Evolutionary conservation across 1,140 invertebrate species (phyloP).

Genomic region (Sinonovacula constricta): DNA sequence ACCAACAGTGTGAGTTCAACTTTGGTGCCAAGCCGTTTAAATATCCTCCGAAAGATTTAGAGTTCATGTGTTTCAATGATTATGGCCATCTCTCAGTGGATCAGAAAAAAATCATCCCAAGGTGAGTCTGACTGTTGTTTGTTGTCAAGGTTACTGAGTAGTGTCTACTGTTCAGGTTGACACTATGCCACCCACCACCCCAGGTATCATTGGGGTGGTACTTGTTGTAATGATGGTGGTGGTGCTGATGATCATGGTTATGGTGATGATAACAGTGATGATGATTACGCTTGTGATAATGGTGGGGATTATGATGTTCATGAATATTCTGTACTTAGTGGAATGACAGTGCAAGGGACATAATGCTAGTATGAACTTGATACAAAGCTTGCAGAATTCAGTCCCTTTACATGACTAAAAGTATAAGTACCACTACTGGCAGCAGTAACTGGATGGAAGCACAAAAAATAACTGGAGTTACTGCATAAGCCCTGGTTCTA

Average conservation of each 20-base stretch:
- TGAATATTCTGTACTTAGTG: no score
- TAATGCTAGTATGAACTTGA: no score
- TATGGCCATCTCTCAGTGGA: conserved; percentile 83
- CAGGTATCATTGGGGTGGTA: not conserved
- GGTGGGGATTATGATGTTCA: no score
- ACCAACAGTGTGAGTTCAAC: conserved; percentile 96
- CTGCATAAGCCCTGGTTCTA: no score
- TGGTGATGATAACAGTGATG: not conserved
- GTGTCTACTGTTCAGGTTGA: not conserved
- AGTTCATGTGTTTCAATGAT: conserved; percentile 89
- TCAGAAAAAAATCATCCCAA: conserved; percentile 75
- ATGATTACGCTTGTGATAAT: not conserved
- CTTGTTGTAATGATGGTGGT: not conserved
- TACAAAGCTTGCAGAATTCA: no score
- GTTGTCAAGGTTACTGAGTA: no score
- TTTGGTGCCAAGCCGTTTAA: conserved; percentile 91
- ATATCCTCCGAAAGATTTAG: conserved; percentile 85
- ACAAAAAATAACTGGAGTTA: no score
- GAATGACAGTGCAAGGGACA: no score
- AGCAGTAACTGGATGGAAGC: no score
- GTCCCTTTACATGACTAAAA: no score
- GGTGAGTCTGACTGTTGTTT: conserved; percentile 53
- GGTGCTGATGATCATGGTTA: not conserved
- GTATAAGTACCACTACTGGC: no score
- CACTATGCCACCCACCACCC: not conserved